phyloP scores from a whole-genome alignment of 2,797 vertebrate genomes.

The Catamblyrhynchus diadema region DNA sequence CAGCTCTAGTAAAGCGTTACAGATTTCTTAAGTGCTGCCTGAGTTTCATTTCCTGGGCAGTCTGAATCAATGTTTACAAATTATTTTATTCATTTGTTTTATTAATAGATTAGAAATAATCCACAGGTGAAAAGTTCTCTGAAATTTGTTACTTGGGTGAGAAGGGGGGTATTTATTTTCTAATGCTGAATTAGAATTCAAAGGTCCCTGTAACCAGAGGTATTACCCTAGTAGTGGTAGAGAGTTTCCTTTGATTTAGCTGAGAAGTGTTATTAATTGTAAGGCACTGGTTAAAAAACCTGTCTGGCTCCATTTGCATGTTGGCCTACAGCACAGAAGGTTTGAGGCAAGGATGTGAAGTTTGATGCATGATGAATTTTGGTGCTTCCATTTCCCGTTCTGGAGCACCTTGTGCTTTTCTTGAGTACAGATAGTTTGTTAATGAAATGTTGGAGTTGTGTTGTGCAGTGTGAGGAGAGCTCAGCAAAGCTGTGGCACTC shows the following conservation, averaged over 20 bases:
- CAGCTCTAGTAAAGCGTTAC: neutral
- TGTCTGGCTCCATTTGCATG: neutral
- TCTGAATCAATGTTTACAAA: neutral
- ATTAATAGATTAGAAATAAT: neutral
- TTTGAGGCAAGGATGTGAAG: neutral
- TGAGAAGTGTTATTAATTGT: neutral
- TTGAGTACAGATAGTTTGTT: neutral
- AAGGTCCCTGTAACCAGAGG: neutral
- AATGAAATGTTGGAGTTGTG: accelerated
- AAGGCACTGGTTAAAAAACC: neutral
- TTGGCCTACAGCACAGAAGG: neutral
- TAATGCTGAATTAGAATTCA: neutral
- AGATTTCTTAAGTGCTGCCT: neutral
- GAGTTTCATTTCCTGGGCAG: neutral
- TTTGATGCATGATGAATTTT: neutral
- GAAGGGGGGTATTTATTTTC: neutral
- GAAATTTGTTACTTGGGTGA: neutral
- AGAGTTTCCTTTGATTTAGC: neutral
- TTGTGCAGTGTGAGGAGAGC: neutral
- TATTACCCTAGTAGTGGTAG: neutral
- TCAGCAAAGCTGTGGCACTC: neutral
- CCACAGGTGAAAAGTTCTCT: neutral
- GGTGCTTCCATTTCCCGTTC: neutral
- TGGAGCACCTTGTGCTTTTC: neutral
- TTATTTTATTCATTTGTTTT: neutral